These are phyloP conservation scores for Tangara arthus DNA, from an alignment of 2,797 vertebrate species.

Conservation along the genomic window DNA sequence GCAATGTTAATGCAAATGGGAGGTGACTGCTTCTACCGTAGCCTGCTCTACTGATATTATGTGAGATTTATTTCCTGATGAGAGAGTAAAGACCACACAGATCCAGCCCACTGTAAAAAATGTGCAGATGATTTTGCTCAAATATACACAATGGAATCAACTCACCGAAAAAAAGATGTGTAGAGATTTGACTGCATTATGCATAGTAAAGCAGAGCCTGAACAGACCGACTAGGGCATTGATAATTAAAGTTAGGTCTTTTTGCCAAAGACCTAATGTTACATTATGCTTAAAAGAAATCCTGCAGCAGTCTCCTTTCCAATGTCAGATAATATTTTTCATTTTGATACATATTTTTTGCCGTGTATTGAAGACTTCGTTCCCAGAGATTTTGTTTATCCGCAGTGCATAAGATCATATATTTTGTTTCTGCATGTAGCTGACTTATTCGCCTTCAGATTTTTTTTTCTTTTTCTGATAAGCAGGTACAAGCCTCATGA, in stretches of 20 bases:
- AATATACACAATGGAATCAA: slow-evolving; percentile 54
- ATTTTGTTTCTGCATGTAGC: slow-evolving; percentile 50
- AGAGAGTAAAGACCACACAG: slow-evolving; percentile 57
- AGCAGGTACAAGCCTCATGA: slow-evolving; percentile 53
- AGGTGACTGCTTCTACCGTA: slow-evolving; percentile 51
- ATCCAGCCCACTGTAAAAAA: slow-evolving; percentile 55
- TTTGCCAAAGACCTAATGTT: slow-evolving; percentile 17
- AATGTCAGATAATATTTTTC: slow-evolving; percentile 27
- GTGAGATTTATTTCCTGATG: slow-evolving; percentile 61
- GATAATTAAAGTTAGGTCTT: slow-evolving; percentile 43
- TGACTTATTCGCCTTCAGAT: slow-evolving; percentile 48
- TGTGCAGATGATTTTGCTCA: slow-evolving; percentile 57
- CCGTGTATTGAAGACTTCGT: background rate
- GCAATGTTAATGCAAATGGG: slow-evolving; percentile 59
- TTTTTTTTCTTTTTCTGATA: slow-evolving; percentile 42
- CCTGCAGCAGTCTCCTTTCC: background rate
- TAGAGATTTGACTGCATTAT: slow-evolving; percentile 32
- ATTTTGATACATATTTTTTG: slow-evolving; percentile 3
- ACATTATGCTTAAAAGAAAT: slow-evolving; percentile 30
- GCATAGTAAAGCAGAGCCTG: slow-evolving; percentile 12
- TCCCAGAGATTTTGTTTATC: slow-evolving; percentile 42
- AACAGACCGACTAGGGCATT: background rate
- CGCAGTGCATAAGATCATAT: slow-evolving; percentile 4
- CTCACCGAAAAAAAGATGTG: background rate
- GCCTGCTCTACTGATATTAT: slow-evolving; percentile 49